Conservation (phyloP, 2,888 invertebrate genomes). For the Spodoptera exigua region DNA sequence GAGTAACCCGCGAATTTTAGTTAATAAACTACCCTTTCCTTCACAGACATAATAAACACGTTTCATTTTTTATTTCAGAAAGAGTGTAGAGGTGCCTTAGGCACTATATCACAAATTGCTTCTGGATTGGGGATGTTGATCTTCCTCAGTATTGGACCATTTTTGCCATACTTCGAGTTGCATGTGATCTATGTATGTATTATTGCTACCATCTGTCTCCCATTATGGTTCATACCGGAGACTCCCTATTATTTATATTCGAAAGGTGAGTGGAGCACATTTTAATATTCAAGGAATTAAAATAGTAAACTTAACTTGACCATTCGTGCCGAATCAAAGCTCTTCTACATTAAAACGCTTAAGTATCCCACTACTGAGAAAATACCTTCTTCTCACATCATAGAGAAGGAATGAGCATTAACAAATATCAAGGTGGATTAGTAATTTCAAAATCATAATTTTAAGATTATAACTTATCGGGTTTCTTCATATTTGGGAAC, state of each 20-base stretch:
- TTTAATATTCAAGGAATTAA: not conserved
- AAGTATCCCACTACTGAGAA: too few species aligned
- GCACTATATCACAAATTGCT: constrained; percentile 70
- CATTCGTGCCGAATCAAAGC: not conserved
- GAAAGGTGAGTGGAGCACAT: constrained; percentile 63
- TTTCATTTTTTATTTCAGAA: constrained; percentile 61
- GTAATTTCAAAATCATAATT: too few species aligned
- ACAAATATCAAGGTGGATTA: too few species aligned
- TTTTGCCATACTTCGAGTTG: constrained; percentile 63
- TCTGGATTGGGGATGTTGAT: constrained; percentile 67
- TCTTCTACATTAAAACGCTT: too few species aligned
- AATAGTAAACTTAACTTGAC: not conserved
- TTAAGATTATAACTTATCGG: too few species aligned
- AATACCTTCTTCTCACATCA: too few species aligned
- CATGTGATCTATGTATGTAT: constrained; percentile 50
- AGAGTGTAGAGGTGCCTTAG: constrained; percentile 72
- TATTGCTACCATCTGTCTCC: constrained; percentile 53
- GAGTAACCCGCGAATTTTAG: too few species aligned
- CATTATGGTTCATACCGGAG: constrained; percentile 69
- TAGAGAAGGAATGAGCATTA: too few species aligned
- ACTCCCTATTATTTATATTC: constrained; percentile 72
- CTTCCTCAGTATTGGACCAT: constrained; percentile 69
- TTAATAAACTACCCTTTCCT: too few species aligned
- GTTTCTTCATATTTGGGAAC: too few species aligned
- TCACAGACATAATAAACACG: too few species aligned